Evolutionary conservation across 2,888 invertebrate genomes (phyloP), one percentile per base, ranked within the genome.

Genomic region (Itoplectis maculator): DNA sequence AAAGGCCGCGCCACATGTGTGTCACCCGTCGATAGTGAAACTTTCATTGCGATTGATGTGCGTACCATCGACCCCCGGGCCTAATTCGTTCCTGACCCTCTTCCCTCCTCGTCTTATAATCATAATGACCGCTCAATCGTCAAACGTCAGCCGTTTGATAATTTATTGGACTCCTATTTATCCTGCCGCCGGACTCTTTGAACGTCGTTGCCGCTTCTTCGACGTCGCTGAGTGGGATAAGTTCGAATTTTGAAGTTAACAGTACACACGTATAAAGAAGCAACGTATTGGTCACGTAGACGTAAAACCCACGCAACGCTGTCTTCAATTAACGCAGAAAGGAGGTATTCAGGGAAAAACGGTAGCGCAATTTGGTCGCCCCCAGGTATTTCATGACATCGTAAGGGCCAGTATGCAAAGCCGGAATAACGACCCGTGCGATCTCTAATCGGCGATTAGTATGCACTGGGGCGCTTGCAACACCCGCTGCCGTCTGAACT

Each of bases 21-120:
- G 20, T 29, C n/a, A 77, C n/a, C 51, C 23, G 63, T 61, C 56
- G 69, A 63, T 18, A 47, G 9, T 70, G 54, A 18, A 69, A 47
- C 69, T 63, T 65, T 73, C 73, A 78, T 77, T 78, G 69, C 81
- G 81, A 81, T 81, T 78, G 70, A 82, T 78, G 81, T 56, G 63
- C 65, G 59, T 70, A 70, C 47, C 42, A 75, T 81, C 59, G 70
- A 80, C 47, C 70, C 9, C 15, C 29, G 7, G 54, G 37, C 69
- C 61, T 56, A 56, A 63, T 56, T 78, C 69, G 20, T 65, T 74
- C 74, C 8, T 9, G 49, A 35, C 8, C 15, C 20, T 20, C 37
- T 15, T 59, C 15, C 49, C 15, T 68, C 35, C 49, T 54, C 51
- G 2, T 69, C 18, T 7, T 35, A 11, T 56, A n/a, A 56, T 56